Conservation (phyloP, 2,113 vertebrate genomes). For the Paralichthys olivaceus region DNA sequence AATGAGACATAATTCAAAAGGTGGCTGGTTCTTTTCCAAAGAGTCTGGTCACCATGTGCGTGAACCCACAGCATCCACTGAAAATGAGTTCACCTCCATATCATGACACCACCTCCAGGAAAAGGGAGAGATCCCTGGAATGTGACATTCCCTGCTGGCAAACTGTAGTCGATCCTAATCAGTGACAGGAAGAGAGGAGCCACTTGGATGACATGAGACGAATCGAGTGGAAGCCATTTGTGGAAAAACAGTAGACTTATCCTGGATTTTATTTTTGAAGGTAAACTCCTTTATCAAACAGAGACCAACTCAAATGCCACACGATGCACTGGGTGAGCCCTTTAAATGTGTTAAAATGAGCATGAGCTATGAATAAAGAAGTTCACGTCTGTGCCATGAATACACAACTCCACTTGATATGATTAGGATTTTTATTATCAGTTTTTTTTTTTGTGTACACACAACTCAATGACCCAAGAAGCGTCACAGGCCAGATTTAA, state of each 20-base stretch:
- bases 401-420: background rate
- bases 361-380: background rate
- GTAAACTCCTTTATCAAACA: background rate
- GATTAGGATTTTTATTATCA: background rate
- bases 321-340: background rate
- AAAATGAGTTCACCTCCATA: conserved; percentile 22
- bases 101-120: conserved; percentile 10
- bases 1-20: background rate
- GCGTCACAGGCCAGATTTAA: background rate
- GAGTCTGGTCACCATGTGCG: conserved; percentile 39
- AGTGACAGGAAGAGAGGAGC: conserved; percentile 14
- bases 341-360: background rate
- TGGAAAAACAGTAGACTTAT: conserved; percentile 15
- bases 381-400: background rate
- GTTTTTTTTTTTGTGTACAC: background rate
- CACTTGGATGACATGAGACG: background rate
- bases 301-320: background rate
- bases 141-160: conserved; percentile 23
- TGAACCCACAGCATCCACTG: conserved; percentile 1
- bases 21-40: background rate
- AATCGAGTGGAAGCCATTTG: conserved; percentile 55
- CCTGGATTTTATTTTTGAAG: background rate
- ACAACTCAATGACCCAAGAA: background rate
- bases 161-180: conserved; percentile 21
- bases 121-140: conserved; percentile 22